Base-by-base conservation (phyloP, 2,888 invertebrate species). In the Zygogramma bicolorata region DNA sequence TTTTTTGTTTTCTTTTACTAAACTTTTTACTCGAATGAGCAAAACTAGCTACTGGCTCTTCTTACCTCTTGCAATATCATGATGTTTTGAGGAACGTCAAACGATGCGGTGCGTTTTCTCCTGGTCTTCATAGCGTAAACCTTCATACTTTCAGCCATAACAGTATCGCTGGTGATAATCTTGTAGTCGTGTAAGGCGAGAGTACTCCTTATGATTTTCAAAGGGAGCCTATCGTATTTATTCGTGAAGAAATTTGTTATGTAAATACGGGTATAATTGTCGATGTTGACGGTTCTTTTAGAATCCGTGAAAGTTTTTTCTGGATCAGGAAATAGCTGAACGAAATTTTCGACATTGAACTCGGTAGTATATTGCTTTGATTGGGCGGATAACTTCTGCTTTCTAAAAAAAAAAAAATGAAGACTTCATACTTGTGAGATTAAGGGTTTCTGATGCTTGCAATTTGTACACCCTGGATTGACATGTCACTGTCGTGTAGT, bases 321-420 rank as follows among this genome's bases (percentile, higher is more conserved):
- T 1, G 89, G 89, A 79, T 89, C 84, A 1, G 88, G 88, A 77
- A 88, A 87, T 6, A 88, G 75, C 65, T 87, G 81, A 0, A 89
- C 72, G 80, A 88, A 90, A 15, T 87, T 81, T 71, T 86, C 80
- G 0, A 88, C 81, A 40, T 84, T 79, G 65, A 89, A 89, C 3
- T 87, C 84, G 0, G 81, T 82, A 0, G 86, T 88, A 70, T 88
- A 89, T 31, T 87, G 86, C 65, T 83, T 84, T 46, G 85, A 85
- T 74, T 88, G 87, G 2, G 88, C 84, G 0, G 84, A 81, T 20
- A 85, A 62, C 73, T 84, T 81, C 61, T 84, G 80, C 59, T 83
- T 83, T 60, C 84, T 83, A 6, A 6, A 59, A 60, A 79, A 75
- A 65, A 71, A 71, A 38, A 4, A n/a, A n/a, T n/a, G n/a, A n/a